phyloP scores from a whole-genome alignment of 2,113 vertebrate species.

The Clinocottus analis region DNA sequence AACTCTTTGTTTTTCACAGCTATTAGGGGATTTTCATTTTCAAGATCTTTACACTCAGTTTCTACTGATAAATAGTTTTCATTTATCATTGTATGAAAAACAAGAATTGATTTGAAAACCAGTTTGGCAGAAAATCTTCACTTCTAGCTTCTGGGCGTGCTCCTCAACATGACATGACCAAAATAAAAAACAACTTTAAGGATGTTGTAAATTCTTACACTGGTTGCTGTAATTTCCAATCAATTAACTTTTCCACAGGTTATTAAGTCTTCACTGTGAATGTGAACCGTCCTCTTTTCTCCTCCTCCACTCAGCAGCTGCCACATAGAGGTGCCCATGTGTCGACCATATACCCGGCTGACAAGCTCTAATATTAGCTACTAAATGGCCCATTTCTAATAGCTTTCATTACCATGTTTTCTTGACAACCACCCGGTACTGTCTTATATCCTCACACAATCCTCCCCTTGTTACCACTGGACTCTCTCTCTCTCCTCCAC shows the following conservation, averaged over 20 bases:
- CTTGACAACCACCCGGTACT: conserved; percentile 75
- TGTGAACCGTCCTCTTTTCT: conserved; percentile 54
- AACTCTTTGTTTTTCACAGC: no score
- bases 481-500: conserved; percentile 50
- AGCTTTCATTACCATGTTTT: conserved; percentile 78
- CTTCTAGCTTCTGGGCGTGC: no score
- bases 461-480: conserved; percentile 73
- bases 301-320: conserved; percentile 67
- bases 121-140: no score
- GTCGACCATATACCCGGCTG: conserved; percentile 62
- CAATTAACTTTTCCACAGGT: conserved; percentile 65
- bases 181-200: no score
- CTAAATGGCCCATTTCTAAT: conserved; percentile 81
- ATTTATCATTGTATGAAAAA: no score
- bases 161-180: no score
- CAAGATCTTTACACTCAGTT: no score
- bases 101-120: no score
- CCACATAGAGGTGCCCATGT: conserved; percentile 78
- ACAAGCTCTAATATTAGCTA: conserved; percentile 77
- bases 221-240: conserved; percentile 72
- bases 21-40: no score
- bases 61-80: no score
- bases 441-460: conserved; percentile 74
- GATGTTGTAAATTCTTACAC: no score
- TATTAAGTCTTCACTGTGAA: conserved; percentile 57